Evolutionary conservation across 2,888 invertebrate genomes (phyloP), one percentile per base, ranked within the genome.

Genomic region (Merodon equestris): DNA sequence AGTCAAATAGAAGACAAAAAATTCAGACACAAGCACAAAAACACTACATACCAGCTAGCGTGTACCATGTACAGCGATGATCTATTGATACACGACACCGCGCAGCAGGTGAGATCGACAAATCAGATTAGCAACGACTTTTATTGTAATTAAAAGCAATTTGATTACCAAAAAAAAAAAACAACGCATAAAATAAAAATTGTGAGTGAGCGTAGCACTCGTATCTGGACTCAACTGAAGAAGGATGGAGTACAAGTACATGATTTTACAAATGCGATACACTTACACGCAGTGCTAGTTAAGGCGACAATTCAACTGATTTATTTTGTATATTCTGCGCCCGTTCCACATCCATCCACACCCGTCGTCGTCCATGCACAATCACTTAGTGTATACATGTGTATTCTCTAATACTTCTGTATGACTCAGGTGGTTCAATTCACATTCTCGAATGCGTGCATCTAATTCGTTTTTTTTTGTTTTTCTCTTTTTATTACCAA

Each of bases 91-190:
- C 79, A 70, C 68, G 70, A 74, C 63, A 54, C 58, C 44, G 44
- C 74, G 64, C 79, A 79, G 79, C 74, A 63, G 79, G 79, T 60
- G 64, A 74, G 79, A 79, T 79, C 48, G 74, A 42, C 54, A 44
- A 74, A 60, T 70, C 36, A 70, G 79, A 79, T 79, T 79, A 63
- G 40, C 27, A 34, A 70, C 64, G 67, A 56, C 15, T 74, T 79
- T 79, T 74, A 79, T 79, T 79, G 79, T 74, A 79, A 79, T 74
- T 79, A 79, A 74, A 74, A 51, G 58, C 56, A 70, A 51, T 79
- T 79, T 64, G 68, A 79, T 70, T 63, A 57, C 57, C 61, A 38
- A 72, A 66, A 56, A 50, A 10, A 7, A 63, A 44, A 72, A 60
- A 56, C 44, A 10, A 2, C 44, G 44, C n/a, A 63, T 34, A 27